phyloP scores from a whole-genome alignment of 2,888 invertebrate genomes.

The Noctua fimbriata region DNA sequence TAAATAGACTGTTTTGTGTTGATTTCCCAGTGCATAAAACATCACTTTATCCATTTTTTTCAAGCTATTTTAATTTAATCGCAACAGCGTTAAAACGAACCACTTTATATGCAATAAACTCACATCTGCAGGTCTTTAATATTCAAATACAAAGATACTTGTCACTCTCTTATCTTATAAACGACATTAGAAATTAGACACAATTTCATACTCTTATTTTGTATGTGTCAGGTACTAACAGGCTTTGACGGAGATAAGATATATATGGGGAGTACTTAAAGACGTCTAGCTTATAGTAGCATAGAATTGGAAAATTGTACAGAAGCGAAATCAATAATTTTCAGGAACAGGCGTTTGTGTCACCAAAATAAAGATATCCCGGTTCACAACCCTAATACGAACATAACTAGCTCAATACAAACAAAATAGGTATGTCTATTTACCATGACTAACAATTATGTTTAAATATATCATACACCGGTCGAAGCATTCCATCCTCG shows the following conservation, averaged over 20 bases:
- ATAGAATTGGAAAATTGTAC: neutral
- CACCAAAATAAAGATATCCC: too few species aligned
- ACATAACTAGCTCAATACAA: too few species aligned
- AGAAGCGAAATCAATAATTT: conserved; percentile 13
- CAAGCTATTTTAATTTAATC: conserved; percentile 8
- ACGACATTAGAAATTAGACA: conserved; percentile 46
- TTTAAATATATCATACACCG: too few species aligned
- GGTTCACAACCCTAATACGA: too few species aligned
- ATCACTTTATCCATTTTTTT: conserved; percentile 6
- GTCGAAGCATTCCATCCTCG: too few species aligned
- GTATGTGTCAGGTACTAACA: conserved; percentile 31
- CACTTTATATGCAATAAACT: conserved; percentile 34
- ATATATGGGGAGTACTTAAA: conserved; percentile 28
- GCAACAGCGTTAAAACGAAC: conserved; percentile 23
- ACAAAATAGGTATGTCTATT: too few species aligned
- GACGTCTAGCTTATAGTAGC: conserved; percentile 10
- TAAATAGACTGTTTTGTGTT: neutral
- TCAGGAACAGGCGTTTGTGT: too few species aligned
- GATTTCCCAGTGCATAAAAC: conserved; percentile 8
- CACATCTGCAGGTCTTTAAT: conserved; percentile 40
- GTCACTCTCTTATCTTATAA: conserved; percentile 39
- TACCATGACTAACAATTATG: too few species aligned
- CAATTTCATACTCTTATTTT: conserved; percentile 41
- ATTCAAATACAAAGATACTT: conserved; percentile 45
- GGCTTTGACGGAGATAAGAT: conserved; percentile 51